Evolutionary conservation across 2,888 invertebrate species (phyloP), one percentile per base, ranked within the genome.

Genomic region (Escarpia spicata): DNA sequence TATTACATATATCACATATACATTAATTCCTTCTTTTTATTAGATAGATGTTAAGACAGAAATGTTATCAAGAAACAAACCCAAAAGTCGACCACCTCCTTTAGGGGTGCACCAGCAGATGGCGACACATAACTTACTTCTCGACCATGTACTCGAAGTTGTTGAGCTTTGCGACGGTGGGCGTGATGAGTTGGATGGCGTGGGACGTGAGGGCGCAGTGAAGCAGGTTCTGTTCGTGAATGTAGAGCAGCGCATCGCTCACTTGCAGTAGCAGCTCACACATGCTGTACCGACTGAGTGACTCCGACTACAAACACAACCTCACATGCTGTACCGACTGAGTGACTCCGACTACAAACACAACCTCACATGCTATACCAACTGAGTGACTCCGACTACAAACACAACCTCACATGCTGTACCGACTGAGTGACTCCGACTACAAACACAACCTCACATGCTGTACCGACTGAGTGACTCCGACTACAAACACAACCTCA

Each of bases 181-280:
- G 94, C 90, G 95, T 95, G 26, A 96, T 95, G 26, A 97, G 95
- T 93, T 96, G 96, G 43, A 97, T 95, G 52, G 97, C 96, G 94
- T 97, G 96, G 3, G 97, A 97, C 43, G 96, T 96, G 43, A 97
- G 94, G 92, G 95, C 95, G 94, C 96, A 96, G 94, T 97, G 97
- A 0, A 97, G 94, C 91, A 96, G 95, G 92, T 96, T 95, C 93
- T 96, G 96, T 43, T 96, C 95, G 94, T 97, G 97, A 6, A 97
- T 94, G 94, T 96, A 97, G 37, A 96, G 95, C 92, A 97, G 93
- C 0, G 96, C 97, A 93, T 96, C 96, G 92, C 96, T 95, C 52
- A 97, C 95, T 94, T 97, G 96, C 90, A 94, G 92, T 92, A 96
- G 93, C 44, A 96, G 95, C 43, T 95, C 95, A 90, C 95, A 94